Evolutionary conservation across 2,888 invertebrate genomes (phyloP).

Genomic region (Euplagia quadripunctaria): DNA sequence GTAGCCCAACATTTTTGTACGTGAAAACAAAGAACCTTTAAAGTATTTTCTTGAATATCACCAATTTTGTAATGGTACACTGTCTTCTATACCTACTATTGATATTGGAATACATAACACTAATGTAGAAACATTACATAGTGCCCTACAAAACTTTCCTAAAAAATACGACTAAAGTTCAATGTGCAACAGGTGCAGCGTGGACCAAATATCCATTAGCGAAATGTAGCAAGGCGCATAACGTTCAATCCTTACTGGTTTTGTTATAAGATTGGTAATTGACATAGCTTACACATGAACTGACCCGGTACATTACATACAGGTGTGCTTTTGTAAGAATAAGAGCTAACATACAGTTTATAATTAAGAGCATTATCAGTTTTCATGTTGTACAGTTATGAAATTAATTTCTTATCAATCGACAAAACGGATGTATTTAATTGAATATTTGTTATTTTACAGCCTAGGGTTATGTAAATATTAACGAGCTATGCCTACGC

Average conservation of each 20-base stretch:
- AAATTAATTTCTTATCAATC: constrained; percentile 14
- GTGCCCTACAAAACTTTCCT: no score
- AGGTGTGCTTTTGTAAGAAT: background rate
- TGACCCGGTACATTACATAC: background rate
- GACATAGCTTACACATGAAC: background rate
- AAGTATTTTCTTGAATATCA: no score
- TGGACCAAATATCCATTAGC: no score
- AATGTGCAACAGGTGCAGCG: no score
- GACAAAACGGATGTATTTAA: constrained; percentile 10
- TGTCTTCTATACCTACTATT: no score
- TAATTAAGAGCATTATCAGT: background rate
- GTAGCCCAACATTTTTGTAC: no score
- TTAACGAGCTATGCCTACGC: constrained; percentile 18
- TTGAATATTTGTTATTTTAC: constrained; percentile 20
- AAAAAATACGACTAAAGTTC: no score
- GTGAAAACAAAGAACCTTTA: no score
- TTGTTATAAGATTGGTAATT: background rate
- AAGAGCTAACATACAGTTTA: background rate
- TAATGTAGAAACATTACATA: no score
- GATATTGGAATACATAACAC: no score
- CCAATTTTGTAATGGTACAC: no score
- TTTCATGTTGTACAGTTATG: constrained; percentile 13
- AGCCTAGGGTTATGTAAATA: constrained; percentile 20
- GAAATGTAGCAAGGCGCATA: background rate
- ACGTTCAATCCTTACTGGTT: background rate